A percentile compares a stretch with the other conserved stretches of the same genome.
Evolutionary conservation across 1,140 invertebrate genomes (phyloP).

Genomic region (Caerostris darwini): DNA sequence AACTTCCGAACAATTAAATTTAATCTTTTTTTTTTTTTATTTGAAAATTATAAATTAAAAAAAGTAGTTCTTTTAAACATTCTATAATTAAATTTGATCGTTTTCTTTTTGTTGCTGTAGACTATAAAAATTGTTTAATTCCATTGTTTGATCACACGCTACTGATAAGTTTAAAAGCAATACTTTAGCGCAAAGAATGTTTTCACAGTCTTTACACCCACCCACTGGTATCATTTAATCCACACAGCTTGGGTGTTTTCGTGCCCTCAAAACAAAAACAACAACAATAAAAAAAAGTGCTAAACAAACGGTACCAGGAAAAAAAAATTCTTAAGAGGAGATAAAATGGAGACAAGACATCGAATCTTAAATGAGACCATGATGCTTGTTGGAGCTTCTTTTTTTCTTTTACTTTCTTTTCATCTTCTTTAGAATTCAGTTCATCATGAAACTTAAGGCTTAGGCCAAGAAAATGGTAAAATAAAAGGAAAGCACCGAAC

Average conservation of each 20-base stretch:
- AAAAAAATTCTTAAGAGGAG: neutral
- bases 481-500: neutral
- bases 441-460: neutral
- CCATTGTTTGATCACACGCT: too few species aligned
- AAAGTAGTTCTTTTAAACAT: too few species aligned
- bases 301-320: neutral
- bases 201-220: neutral
- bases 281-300: neutral
- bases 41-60: too few species aligned
- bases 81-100: too few species aligned
- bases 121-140: too few species aligned
- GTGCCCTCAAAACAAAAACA: neutral
- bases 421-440: neutral
- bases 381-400: neutral
- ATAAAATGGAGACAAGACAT: neutral
- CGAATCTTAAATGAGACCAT: constrained; percentile 11
- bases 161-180: too few species aligned
- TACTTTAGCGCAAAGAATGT: too few species aligned
- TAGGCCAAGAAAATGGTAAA: neutral
- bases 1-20: too few species aligned
- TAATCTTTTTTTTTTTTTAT: too few species aligned
- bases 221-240: neutral
- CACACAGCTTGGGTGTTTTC: constrained; percentile 3
- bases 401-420: neutral
- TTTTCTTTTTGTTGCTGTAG: too few species aligned